Evolutionary conservation across 1,140 invertebrate genomes (phyloP), one percentile per base, ranked within the genome.

Genomic region (Hycleus cichorii): DNA sequence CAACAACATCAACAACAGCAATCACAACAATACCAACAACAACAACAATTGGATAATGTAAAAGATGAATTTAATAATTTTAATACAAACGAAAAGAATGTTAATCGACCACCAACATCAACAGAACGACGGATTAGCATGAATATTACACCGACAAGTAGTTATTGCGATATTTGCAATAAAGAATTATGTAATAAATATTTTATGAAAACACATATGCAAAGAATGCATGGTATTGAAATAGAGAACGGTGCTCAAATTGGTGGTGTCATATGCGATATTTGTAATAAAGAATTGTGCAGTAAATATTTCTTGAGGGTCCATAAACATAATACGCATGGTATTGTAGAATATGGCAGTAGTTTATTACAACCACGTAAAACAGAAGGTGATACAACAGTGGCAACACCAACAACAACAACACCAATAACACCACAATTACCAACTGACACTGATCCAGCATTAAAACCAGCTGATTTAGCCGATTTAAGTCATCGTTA

Each of bases 111-210:
- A 40, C 65, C 64, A 40, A 40, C 60, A n/a, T 57, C 61, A 18
- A 57, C 45, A 39, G 72, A 74, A 60, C 57, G 70, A 39, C 47
- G 71, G 32, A 57, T 68, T 24, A 69, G 69, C 7, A 66, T 69
- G 55, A 71, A 65, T 47, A 40, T 85, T 46, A 81, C 85, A 9
- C 87, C 80, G 0, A 86, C 84, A 0, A 90, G 87, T 46, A 94
- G 94, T 68, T 97, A 95, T 69, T 99, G 97, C 75, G 95, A 98
- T 72, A 96, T 99, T 57, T 99, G 97, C 76, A 98, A 98, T 76
- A 99, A 99, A 78, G 95, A 98, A 75, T 75, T 98, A 38, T 99
- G 97, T 77, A 99, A 99, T 78, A 99, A 99, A 75, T 99, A 99
- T 71, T 99, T 99, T 73, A 94, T 99, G 87, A 95, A 97, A 72